Conservation (phyloP, 2,797 vertebrate genomes). For the Danionella dracula region DNA sequence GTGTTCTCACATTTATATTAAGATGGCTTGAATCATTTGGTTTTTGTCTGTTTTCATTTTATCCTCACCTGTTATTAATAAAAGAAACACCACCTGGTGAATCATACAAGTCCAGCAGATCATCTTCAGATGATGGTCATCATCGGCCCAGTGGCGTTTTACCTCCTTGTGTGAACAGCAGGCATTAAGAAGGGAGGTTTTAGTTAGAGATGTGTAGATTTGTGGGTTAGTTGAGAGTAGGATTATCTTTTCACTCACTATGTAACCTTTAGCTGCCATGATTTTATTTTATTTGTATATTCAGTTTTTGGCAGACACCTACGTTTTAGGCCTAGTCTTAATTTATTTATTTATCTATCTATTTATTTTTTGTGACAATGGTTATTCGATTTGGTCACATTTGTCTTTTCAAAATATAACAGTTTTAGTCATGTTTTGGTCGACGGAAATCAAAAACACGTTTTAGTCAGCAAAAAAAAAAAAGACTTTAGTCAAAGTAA, state of each 20-base stretch:
- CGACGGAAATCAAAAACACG: too few relatives aligned
- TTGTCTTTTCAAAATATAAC: too few relatives aligned
- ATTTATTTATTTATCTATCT: too few relatives aligned
- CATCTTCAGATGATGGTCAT: conserved; percentile 4
- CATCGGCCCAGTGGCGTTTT: conserved; percentile 3
- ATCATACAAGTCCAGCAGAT: conserved; percentile 6
- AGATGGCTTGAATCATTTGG: background rate
- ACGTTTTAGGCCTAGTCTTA: too few relatives aligned
- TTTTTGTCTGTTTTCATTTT: conserved; percentile 19
- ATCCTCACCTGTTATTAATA: conserved; percentile 22
- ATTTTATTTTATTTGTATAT: too few relatives aligned
- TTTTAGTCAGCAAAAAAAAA: too few relatives aligned
- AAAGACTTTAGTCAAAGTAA: too few relatives aligned
- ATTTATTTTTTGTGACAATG: too few relatives aligned
- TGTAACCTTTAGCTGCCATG: conserved; percentile 27
- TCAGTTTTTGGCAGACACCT: too few relatives aligned
- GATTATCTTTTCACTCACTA: conserved; percentile 1
- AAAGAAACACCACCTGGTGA: conserved; percentile 1
- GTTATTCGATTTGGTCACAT: too few relatives aligned
- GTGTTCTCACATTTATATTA: conserved; percentile 30
- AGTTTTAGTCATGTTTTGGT: too few relatives aligned
- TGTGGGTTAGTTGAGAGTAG: background rate
- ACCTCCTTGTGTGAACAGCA: conserved; percentile 19
- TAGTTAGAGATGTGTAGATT: conserved; percentile 2
- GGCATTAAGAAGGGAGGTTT: conserved; percentile 17